Base-by-base conservation (phyloP, 2,888 invertebrate genomes). In the Smittia sp. region DNA sequence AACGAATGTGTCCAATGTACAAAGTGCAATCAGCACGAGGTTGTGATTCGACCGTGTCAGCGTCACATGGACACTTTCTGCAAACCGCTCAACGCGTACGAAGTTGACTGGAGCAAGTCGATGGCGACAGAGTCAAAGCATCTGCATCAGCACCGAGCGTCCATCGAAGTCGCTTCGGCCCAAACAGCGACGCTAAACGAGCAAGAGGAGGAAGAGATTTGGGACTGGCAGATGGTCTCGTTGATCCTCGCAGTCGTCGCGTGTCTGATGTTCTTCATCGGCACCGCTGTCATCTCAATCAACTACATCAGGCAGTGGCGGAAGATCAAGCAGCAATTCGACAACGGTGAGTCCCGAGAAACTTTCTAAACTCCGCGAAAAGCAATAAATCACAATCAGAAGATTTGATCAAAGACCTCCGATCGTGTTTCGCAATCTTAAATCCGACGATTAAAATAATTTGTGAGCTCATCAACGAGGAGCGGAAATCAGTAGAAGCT, bases 281-380 rank as follows among this genome's bases (percentile, higher is more conserved):
- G 90, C 76, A 90, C 91, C 79, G 87, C 90, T 77, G 86, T 88
- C 78, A 88, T 91, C 80, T 89, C 91, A 77, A 83, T 92, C 78
- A 88, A 91, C 78, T 91, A 92, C 80, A 89, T 90, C 77, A 87
- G 88, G 79, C 92, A 92, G 81, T 92, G 92, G 92, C 87, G 88
- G 80, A 86, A 88, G 79, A 86, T 92, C 80, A 91, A 92, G 82
- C 87, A 87, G 79, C 89, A 89, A 78, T 87, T 91, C 77, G 89
- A 90, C 80, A 89, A 90, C 83, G 92, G 92, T 92, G 81, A 86
- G 86, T 76, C n/a, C 3, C 46, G 2, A 46, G n/a, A 32, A 11
- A 46, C 46, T n/a, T 46, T 46, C 15, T n/a, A 46, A 46, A 13
- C 15, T n/a, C n/a, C 6, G 2, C 15, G 2, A 46, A 46, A 46